Evolutionary conservation across 2,797 vertebrate species (phyloP), one percentile per base, ranked within the genome.

Genomic region (Sternotherus odoratus): DNA sequence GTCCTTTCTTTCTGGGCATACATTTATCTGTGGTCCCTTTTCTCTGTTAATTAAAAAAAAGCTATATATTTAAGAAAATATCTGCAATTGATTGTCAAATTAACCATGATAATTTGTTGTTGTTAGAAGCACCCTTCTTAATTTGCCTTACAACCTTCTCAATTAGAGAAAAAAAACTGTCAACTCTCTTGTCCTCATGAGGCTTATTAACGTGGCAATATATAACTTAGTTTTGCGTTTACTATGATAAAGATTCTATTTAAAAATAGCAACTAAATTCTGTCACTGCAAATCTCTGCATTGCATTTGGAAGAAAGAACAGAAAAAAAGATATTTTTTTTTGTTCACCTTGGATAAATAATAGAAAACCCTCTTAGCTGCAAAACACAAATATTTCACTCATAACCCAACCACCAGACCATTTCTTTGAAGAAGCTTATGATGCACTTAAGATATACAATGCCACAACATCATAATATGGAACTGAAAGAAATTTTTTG

Each of bases 361-460:
- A 93, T 87, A 83, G 86, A 95, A 85, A 90, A 46, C 77, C 81
- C 86, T 92, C 53, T 56, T 66, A 92, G 49, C 78, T 95, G 90
- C 86, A 97, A 56, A 96, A 96, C 95, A 95, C 93, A 95, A 95
- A 96, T 95, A 89, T 57, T 93, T 97, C 90, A 90, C 80, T 97
- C 94, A 88, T 77, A 95, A 96, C 85, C 90, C 95, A 96, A 96
- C 89, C 85, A 96, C 94, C 94, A 95, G 96, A 94, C 85, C 95
- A 92, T 90, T 94, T 93, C 97, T 97, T 97, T 98, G 97, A 98
- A 98, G 97, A 94, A 96, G 92, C 97, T 95, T 93, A 95, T 87
- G 95, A 97, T 94, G 94, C 93, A 97, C 97, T 96, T 97, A 97
- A 97, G 96, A 97, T 94, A 89, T 89, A 97, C 94, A 97, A 89